Conservation (phyloP, 92 coral and sea anemone genomes). For the Bergia puertoricense region DNA sequence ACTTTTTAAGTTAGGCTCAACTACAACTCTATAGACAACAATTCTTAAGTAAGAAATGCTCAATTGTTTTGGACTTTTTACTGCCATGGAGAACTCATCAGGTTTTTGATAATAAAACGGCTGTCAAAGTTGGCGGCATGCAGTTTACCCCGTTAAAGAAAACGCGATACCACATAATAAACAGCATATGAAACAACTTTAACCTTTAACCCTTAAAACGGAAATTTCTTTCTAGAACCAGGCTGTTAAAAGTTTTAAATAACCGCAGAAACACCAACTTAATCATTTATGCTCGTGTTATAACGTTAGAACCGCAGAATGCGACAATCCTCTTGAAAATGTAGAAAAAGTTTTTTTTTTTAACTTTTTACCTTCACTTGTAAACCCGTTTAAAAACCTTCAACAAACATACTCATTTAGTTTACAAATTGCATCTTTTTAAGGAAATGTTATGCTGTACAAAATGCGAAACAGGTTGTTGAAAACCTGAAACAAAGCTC, state of each 20-base stretch:
- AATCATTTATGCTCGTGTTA: background rate
- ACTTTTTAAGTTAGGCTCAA: too few species aligned
- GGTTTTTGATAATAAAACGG: slow-evolving; percentile 22
- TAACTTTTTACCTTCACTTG: background rate
- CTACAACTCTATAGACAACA: background rate
- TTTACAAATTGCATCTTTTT: too few species aligned
- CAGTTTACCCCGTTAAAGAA: slow-evolving; percentile 16
- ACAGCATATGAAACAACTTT: background rate
- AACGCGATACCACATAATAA: slow-evolving; percentile 14
- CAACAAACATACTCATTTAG: background rate
- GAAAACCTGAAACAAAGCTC: background rate
- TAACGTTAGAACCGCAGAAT: background rate
- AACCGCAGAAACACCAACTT: background rate
- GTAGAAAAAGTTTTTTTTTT: background rate
- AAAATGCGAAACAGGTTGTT: background rate
- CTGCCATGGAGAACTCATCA: slow-evolving; percentile 38
- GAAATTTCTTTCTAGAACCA: background rate
- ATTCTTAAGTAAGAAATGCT: background rate
- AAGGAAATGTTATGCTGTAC: background rate
- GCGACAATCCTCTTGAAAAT: background rate
- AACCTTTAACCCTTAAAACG: background rate
- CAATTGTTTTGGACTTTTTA: background rate
- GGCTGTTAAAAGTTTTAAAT: background rate
- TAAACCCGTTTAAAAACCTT: background rate
- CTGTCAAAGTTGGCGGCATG: slow-evolving; percentile 18